Base-by-base conservation (phyloP, 2,797 vertebrate species). In the Hapalemur alaotrensis region DNA sequence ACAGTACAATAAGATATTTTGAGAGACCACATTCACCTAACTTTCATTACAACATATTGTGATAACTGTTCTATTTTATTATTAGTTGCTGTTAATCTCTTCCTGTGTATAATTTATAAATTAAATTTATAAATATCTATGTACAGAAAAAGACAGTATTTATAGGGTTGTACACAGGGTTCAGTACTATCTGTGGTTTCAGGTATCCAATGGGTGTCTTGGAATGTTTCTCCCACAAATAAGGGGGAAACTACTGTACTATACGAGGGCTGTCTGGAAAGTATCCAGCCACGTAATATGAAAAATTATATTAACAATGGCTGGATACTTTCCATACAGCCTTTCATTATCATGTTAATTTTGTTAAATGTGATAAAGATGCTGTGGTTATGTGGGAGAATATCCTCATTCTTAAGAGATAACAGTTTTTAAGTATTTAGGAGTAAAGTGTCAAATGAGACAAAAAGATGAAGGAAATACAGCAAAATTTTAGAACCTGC, bases 281-380 rank as follows among this genome's bases (percentile, higher is more conserved):
- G 4, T 59, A 59, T 59, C 57, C 23, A 59, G 57, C 23, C 57
- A 59, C 28, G 23, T 12, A 59, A 59, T 59, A 59, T 5, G 57
- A 59, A 59, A 59, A 59, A 59, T 59, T 25, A 59, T 28, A 11
- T 12, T 59, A 59, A 28, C 57, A 59, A 59, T 59, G 23, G 57
- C 57, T 28, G 57, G 57, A 59, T 59, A 59, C 57, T 25, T 59
- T 25, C 57, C 23, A 4, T 23, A 59, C 23, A 12, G 57, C 23
- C 57, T 4, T 28, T 1, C 35, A 57, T 52, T 59, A 25, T 48
- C 41, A 30, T 52, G n/a, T 52, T 80, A 57, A 81, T 91, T 96
- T 96, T 93, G 78, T 91, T 79, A 91, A 22, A 59, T 70, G 59
- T 89, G 73, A 72, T 14, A 52, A 72, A 79, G 41, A 78, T 28